phyloP scores from a whole-genome alignment of 2,888 invertebrate species.

The Dione vanillae region DNA sequence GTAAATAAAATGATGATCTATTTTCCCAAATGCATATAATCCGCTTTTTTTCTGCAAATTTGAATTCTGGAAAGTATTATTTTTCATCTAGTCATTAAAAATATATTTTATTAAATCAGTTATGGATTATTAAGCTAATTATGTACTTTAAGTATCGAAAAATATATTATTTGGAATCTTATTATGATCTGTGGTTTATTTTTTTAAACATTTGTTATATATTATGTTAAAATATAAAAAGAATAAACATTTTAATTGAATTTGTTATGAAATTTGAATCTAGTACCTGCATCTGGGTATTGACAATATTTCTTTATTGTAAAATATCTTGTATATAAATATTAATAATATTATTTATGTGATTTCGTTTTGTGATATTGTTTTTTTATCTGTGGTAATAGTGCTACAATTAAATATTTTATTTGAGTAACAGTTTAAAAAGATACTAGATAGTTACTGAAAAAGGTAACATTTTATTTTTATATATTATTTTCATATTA shows the following conservation, averaged over 20 bases:
- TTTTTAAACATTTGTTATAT: background rate
- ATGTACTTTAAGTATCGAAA: slow-evolving; percentile 18
- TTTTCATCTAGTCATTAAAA: slow-evolving; percentile 17
- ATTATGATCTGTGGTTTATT: background rate
- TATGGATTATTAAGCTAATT: background rate
- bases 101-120: background rate
- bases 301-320: slow-evolving; percentile 67
- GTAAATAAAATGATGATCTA: background rate
- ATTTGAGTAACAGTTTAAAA: background rate
- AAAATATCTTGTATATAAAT: slow-evolving; percentile 46
- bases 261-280: slow-evolving; percentile 10
- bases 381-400: slow-evolving; percentile 36
- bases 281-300: slow-evolving; percentile 74
- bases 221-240: background rate
- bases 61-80: background rate
- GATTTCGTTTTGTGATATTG: slow-evolving; percentile 47
- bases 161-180: slow-evolving; percentile 1
- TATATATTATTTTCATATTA: background rate
- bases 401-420: slow-evolving; percentile 8
- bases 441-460: background rate
- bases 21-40: slow-evolving; percentile 14
- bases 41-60: background rate
- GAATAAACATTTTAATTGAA: background rate
- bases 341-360: slow-evolving; percentile 45
- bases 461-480: background rate